Evolutionary conservation across 2,797 vertebrate genomes (phyloP), one percentile per base, ranked within the genome.

Genomic region (Gorsachius magnificus): DNA sequence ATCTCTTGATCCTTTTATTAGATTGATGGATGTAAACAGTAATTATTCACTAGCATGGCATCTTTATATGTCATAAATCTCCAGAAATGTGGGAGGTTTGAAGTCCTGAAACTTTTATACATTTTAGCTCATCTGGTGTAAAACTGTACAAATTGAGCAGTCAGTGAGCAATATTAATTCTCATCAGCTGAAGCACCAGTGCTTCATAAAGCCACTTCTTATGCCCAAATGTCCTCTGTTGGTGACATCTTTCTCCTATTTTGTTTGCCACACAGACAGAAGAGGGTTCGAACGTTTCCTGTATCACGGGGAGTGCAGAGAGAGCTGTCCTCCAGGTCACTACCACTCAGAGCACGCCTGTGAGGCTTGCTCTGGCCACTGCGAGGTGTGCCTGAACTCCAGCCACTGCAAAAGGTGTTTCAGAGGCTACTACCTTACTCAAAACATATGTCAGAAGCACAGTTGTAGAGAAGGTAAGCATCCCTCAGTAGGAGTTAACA

Each of bases 391-490:
- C 70, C 90, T 96, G 8, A 94, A 96, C 8, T 72, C 87, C 25
- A 82, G 81, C 12, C 79, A 71, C 84, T 99, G 99, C 87, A 93
- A 97, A 46, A 98, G 89, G 26, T 99, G 99, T 83, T 63, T 80
- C 68, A 84, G 95, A 4, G 97, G 98, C 86, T 98, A 98, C 96
- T 96, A 97, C 81, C 43, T 97, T 11, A 95, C 80, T 69, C 93
- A 98, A 33, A 98, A 97, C 19, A 79, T 22, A 16, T 99, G 99
- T 79, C 96, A 97, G 93, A 98, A 98, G 20, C 83, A 98, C 46
- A 93, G 95, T 6, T 99, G 99, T 84, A 92, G 91, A 48, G 87
- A 96, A 97, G 99, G 99, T 99, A 97, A 97, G 98, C 46, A 89
- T 35, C 19, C 36, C 35, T 46, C 72, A 70, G 36, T n/a, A 68